Base-by-base conservation (phyloP, 2,113 vertebrate genomes). In the Bungarus multicinctus region DNA sequence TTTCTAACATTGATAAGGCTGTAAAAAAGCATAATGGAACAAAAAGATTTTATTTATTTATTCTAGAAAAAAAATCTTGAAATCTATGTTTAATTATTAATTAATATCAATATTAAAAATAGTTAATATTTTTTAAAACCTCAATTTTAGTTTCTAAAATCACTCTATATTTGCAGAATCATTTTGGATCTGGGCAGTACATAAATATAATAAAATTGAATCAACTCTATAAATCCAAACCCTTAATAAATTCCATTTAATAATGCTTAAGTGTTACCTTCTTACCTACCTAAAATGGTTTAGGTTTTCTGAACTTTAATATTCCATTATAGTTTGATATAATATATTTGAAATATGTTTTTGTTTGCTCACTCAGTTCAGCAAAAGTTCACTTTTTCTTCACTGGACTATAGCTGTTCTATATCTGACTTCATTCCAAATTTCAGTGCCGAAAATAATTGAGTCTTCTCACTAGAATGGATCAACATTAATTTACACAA, bases 401-500 rank as follows among this genome's bases (percentile, higher is more conserved):
- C 2, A 60, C 54, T 89, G 57, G 74, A 89, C 12, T 54, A 86
- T 85, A 81, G 53, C 12, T 25, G 10, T 45, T 89, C 54, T 34
- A 60, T 50, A 47, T 39, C 54, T 57, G 74, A 93, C 20, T 53
- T n/a, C 57, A 89, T 90, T 58, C 54, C 27, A 86, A 86, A 93
- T 90, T 90, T 93, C 92, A 93, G 85, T 64, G 54, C 18, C 86
- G 34, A 20, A 43, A 25, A 57, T 86, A 93, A 88, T 52, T 55
- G n/a, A 93, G 47, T 93, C 53, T 89, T 85, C 53, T 60, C 74
- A 86, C 64, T 25, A 69, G 57, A 58, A 90, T 87, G 22, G 81
- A 52, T 95, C 81, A 92, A 85, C 22, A 64, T 45, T 91, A 34
- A 60, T 47, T 91, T 94, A 7, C 52, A 87, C 85, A 93, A 54